phyloP scores from a whole-genome alignment of 2,888 invertebrate genomes.

The Tenthredo mesomela region DNA sequence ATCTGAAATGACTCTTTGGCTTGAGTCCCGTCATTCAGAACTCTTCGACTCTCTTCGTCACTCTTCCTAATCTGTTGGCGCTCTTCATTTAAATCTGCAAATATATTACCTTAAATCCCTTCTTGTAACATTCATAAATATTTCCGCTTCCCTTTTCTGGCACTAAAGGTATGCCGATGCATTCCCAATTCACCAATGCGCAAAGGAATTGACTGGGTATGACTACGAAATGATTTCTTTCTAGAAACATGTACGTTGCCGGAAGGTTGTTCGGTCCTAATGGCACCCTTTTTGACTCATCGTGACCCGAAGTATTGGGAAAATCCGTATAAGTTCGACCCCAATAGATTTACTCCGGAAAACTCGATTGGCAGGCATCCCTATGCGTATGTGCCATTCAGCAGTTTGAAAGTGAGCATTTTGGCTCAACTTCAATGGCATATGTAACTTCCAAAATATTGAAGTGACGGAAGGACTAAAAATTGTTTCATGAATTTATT shows the following conservation, averaged over 20 bases:
- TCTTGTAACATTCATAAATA: not conserved
- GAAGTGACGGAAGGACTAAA: no score
- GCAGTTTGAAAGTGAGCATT: constrained; percentile 35
- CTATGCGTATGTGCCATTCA: constrained; percentile 57
- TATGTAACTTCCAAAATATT: no score
- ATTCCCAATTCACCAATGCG: not conserved
- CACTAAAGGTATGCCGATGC: not conserved
- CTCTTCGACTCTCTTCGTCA: not conserved
- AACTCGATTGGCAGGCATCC: constrained; percentile 49
- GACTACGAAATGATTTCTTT: not conserved
- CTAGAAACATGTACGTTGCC: constrained; percentile 53
- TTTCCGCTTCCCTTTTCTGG: not conserved
- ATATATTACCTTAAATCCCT: not conserved
- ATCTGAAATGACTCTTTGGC: no score
- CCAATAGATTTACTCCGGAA: constrained; percentile 53
- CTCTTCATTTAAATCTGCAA: not conserved
- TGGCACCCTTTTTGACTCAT: constrained; percentile 39
- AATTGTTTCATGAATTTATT: no score
- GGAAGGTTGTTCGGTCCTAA: constrained; percentile 51
- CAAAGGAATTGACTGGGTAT: not conserved
- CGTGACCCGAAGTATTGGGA: constrained; percentile 54
- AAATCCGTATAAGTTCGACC: constrained; percentile 54
- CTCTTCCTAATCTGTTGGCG: not conserved
- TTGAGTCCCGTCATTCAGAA: not conserved
- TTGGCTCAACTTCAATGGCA: no score